These are phyloP conservation scores for Acleris laterana DNA, from an alignment of 2,888 invertebrate genomes.

Conservation along the genomic window DNA sequence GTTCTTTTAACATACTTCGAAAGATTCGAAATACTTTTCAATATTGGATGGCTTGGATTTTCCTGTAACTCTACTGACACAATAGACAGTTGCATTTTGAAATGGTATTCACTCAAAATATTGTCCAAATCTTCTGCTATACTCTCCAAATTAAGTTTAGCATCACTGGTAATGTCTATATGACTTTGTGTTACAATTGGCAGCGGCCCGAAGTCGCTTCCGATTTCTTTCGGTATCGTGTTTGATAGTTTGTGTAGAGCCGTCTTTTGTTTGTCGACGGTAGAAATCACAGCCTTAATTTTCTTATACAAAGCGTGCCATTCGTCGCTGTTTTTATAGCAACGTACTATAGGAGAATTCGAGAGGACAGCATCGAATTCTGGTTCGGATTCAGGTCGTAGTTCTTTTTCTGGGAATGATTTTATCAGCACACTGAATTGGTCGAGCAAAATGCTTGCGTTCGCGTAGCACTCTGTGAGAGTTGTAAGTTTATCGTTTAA, in stretches of 20 bases:
- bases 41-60: conserved; percentile 72
- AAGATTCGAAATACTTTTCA: conserved; percentile 60
- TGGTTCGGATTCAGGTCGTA: conserved; percentile 55
- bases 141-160: conserved; percentile 55
- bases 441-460: conserved; percentile 83
- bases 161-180: conserved; percentile 63
- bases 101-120: conserved; percentile 62
- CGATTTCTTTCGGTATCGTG: conserved; percentile 61
- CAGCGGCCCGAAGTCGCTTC: conserved; percentile 45
- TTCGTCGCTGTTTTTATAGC: conserved; percentile 70
- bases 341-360: conserved; percentile 65
- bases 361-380: conserved; percentile 69
- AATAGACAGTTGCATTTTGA: conserved; percentile 55
- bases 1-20: conserved; percentile 57
- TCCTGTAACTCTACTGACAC: conserved; percentile 47
- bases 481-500: conserved; percentile 64
- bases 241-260: conserved; percentile 62
- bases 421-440: conserved; percentile 88
- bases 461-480: conserved; percentile 78
- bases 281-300: conserved; percentile 59
- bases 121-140: conserved; percentile 55
- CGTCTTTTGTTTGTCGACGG: conserved; percentile 68
- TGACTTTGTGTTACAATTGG: conserved; percentile 64
- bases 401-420: conserved; percentile 67
- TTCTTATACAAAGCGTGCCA: conserved; percentile 66